phyloP scores from a whole-genome alignment of 2,888 invertebrate species.

The Amphipoea lucens region DNA sequence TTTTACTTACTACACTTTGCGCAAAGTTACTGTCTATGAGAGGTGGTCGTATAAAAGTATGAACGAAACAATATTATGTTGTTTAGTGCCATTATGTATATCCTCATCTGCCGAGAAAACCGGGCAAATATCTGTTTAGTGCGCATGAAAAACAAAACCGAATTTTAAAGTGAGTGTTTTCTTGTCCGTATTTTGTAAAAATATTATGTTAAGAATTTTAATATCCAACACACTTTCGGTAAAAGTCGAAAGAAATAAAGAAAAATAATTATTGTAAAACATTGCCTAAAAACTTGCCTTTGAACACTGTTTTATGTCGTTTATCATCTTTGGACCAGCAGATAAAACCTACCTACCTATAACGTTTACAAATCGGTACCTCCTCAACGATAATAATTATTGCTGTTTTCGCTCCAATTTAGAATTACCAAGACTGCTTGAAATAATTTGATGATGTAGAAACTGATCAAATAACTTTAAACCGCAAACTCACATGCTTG shows the following conservation, averaged over 20 bases:
- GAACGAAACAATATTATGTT: neutral
- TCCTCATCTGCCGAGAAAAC: neutral
- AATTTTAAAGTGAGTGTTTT: neutral
- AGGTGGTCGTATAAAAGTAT: neutral
- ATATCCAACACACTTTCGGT: neutral
- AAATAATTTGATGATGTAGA: neutral
- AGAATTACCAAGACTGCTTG: neutral
- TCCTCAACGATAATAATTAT: neutral
- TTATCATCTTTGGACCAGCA: neutral
- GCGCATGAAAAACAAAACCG: neutral
- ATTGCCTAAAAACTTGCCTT: constrained; percentile 30
- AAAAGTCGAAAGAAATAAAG: neutral
- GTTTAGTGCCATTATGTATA: neutral
- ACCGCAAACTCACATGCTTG: neutral
- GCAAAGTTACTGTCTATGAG: neutral
- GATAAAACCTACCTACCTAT: neutral
- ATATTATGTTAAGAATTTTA: neutral
- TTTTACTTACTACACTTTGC: neutral
- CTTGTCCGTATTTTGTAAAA: neutral
- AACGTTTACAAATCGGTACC: neutral
- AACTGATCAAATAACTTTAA: constrained; percentile 6
- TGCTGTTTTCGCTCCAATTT: neutral
- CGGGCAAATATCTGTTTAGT: neutral
- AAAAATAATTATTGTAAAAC: neutral
- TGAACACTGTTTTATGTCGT: neutral